Conservation (phyloP, 1,140 invertebrate genomes). For the Sogatella furcifera region DNA sequence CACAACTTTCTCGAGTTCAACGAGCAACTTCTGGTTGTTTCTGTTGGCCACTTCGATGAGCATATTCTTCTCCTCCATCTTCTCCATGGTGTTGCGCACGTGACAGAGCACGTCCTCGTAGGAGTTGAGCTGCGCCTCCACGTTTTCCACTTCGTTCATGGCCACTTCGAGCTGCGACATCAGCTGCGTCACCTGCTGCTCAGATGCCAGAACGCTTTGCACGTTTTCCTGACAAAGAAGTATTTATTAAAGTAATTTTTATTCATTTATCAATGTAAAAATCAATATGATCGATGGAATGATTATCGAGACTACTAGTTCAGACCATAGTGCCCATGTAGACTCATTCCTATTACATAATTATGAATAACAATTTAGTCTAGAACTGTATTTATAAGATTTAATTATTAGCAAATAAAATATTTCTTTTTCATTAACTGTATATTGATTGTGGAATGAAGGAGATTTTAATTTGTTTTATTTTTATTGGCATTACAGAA, state of each 20-base stretch:
- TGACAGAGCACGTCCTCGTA: slow-evolving; percentile 73
- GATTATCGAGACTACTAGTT: too few species aligned
- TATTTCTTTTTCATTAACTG: too few species aligned
- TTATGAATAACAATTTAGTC: too few species aligned
- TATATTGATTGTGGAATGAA: too few species aligned
- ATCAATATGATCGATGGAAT: too few species aligned
- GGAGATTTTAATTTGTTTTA: too few species aligned
- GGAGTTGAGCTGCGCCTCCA: slow-evolving; percentile 58
- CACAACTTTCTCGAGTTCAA: slow-evolving; percentile 69
- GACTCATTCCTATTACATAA: too few species aligned
- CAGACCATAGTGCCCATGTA: too few species aligned
- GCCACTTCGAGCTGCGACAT: slow-evolving; percentile 77
- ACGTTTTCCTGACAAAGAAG: slow-evolving; percentile 56
- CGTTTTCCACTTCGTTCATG: slow-evolving; percentile 60
- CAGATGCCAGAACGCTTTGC: slow-evolving; percentile 73
- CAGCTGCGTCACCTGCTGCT: slow-evolving; percentile 68
- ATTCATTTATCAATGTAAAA: too few species aligned
- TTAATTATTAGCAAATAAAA: too few species aligned
- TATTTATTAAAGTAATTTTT: neutral
- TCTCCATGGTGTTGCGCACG: slow-evolving; percentile 73
- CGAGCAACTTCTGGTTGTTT: slow-evolving; percentile 69
- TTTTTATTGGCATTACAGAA: too few species aligned
- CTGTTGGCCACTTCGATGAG: slow-evolving; percentile 76
- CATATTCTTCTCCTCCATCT: slow-evolving; percentile 86
- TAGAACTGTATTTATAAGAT: too few species aligned